These are phyloP conservation scores for Notolabrus celidotus DNA, from an alignment of 2,797 vertebrate species.

Conservation along the genomic window DNA sequence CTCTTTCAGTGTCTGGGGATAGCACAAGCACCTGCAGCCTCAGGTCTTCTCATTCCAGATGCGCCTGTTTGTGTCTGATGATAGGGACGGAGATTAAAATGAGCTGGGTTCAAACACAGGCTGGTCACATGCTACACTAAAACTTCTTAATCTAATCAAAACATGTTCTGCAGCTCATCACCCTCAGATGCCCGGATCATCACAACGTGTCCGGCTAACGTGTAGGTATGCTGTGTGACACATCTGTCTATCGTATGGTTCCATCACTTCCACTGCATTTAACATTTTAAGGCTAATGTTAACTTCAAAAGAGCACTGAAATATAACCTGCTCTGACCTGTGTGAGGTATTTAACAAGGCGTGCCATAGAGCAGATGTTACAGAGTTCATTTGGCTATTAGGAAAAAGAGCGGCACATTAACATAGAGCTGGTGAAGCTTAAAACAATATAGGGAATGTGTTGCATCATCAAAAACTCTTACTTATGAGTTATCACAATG, in stretches of 20 bases:
- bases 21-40: not conserved
- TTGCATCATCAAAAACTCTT: no score
- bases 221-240: not conserved
- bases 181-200: not conserved
- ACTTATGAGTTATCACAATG: no score
- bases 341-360: not conserved
- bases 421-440: no score
- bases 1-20: not conserved
- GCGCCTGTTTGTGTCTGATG: not conserved
- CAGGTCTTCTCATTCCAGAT: not conserved
- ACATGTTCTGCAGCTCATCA: constrained; percentile 21
- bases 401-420: no score
- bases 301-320: not conserved
- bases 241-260: constrained; percentile 1
- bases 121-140: not conserved
- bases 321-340: not conserved
- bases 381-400: no score
- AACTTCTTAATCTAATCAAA: constrained; percentile 17
- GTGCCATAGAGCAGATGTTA: not conserved
- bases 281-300: no score
- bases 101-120: not conserved
- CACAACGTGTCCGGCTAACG: no score
- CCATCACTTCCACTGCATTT: no score
- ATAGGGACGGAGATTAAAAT: not conserved
- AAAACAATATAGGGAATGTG: no score